Conservation (phyloP, 2,888 invertebrate species). For the Lochmaea crataegi region DNA sequence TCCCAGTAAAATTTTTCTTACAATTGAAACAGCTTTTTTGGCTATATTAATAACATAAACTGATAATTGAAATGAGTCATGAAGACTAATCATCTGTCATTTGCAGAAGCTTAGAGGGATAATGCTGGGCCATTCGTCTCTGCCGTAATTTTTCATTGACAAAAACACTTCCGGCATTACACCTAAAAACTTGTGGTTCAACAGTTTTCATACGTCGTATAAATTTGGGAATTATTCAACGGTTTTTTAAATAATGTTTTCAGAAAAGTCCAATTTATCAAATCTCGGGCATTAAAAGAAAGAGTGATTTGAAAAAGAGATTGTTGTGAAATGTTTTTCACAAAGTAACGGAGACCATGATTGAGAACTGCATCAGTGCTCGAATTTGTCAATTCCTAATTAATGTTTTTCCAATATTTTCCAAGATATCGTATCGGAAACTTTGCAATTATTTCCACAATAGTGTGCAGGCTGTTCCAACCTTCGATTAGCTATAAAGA, state of each 20-base stretch:
- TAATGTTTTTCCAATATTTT: no score
- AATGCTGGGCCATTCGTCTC: constrained; percentile 39
- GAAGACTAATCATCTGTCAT: constrained; percentile 40
- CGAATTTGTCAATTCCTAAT: no score
- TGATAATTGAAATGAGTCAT: constrained; percentile 41
- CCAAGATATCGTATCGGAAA: no score
- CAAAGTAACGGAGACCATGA: no score
- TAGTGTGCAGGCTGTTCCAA: no score
- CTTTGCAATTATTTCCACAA: no score
- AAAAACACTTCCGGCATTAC: constrained; percentile 35
- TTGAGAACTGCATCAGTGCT: no score
- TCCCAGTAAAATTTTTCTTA: not conserved
- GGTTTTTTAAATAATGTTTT: not conserved
- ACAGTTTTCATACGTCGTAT: constrained; percentile 37
- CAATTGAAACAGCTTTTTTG: not conserved
- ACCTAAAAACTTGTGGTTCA: constrained; percentile 32
- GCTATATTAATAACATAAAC: constrained; percentile 24
- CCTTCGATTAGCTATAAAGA: no score
- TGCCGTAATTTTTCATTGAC: constrained; percentile 44
- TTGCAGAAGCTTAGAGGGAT: constrained; percentile 39
- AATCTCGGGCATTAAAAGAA: no score
- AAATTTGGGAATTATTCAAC: constrained; percentile 29
- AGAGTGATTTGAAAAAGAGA: no score
- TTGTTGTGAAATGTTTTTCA: no score
- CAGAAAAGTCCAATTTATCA: not conserved